Evolutionary conservation across 2,113 vertebrate genomes (phyloP).

Genomic region (Chaetura pelagica): DNA sequence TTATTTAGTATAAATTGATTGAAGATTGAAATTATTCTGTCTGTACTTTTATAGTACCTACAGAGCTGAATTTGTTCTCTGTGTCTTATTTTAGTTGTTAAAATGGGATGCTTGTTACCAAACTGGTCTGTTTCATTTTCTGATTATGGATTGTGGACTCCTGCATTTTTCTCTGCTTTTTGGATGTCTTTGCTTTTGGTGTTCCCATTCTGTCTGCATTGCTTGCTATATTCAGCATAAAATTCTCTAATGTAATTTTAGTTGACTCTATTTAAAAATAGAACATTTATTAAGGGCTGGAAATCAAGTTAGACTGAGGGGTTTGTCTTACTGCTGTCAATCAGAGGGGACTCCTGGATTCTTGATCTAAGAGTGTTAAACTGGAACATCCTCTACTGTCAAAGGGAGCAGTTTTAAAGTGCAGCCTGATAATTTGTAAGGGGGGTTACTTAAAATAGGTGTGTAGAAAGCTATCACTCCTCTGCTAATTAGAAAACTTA

Average conservation of each 20-base stretch:
- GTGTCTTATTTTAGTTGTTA: neutral
- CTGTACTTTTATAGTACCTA: neutral
- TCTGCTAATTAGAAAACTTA: neutral
- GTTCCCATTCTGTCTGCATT: conserved; percentile 39
- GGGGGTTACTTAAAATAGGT: neutral
- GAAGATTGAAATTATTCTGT: neutral
- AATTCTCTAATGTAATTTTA: conserved; percentile 34
- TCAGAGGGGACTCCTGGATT: neutral
- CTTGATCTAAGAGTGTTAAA: neutral
- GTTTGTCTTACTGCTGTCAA: neutral
- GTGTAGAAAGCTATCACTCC: neutral
- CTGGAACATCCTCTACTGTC: neutral
- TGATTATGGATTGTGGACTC: neutral
- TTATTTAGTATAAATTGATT: neutral
- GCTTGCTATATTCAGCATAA: conserved; percentile 11
- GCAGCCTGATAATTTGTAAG: neutral
- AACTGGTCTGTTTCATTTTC: neutral
- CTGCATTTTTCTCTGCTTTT: neutral
- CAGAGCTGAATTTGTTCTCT: neutral
- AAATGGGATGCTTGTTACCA: neutral
- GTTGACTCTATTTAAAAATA: neutral
- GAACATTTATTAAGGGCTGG: neutral
- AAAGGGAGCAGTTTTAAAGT: neutral
- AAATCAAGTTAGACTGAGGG: neutral
- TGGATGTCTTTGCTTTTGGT: neutral